These are phyloP conservation scores for Chrysolophus pictus DNA, from an alignment of 2,797 vertebrate species.

Conservation along the genomic window DNA sequence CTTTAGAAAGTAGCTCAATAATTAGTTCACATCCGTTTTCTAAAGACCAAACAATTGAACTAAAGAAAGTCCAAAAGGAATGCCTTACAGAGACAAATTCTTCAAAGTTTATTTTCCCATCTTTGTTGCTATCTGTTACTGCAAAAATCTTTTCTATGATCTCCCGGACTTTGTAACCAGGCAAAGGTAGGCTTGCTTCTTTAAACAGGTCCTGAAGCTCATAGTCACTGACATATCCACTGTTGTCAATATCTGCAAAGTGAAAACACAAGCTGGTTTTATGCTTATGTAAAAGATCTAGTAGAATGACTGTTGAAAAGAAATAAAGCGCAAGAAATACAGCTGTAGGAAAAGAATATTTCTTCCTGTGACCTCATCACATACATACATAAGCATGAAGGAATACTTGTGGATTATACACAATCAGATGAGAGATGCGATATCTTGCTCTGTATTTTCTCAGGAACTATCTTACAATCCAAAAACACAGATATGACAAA, in stretches of 20 bases:
- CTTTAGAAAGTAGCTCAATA: neutral
- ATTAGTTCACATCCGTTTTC: neutral
- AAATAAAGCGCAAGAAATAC: neutral
- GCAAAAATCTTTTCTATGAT: constrained; percentile 90
- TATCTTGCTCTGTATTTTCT: neutral
- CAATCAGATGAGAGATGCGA: neutral
- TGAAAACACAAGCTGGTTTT: constrained; percentile 13
- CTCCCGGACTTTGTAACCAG: constrained; percentile 94
- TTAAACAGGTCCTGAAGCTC: constrained; percentile 97
- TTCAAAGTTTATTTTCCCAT: constrained; percentile 95
- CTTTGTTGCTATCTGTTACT: constrained; percentile 91
- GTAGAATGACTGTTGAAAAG: neutral
- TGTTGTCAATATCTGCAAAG: constrained; percentile 91
- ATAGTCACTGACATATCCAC: constrained; percentile 93
- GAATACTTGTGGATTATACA: neutral
- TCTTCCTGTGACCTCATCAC: neutral
- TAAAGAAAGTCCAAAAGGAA: neutral
- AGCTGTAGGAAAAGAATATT: neutral
- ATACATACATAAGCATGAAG: neutral
- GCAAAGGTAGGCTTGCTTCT: constrained; percentile 92
- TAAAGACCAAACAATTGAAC: neutral
- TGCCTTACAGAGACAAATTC: constrained; percentile 92
- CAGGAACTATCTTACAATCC: neutral
- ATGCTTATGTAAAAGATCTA: neutral
- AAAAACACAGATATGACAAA: neutral